phyloP scores from a whole-genome alignment of 2,888 invertebrate genomes.

The Cryptops parisi region DNA sequence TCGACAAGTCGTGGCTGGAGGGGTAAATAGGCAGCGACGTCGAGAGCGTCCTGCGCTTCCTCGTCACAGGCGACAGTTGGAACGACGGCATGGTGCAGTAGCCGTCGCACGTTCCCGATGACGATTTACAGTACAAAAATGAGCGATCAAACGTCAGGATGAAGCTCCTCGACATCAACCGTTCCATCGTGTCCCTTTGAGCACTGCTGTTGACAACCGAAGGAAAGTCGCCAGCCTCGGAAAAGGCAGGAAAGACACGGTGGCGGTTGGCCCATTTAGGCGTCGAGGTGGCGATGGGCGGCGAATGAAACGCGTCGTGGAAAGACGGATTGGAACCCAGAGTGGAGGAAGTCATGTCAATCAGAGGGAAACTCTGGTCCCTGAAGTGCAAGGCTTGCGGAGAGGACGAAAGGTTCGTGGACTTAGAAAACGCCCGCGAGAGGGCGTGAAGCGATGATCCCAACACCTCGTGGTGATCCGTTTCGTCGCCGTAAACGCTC shows the following conservation, averaged over 20 bases:
- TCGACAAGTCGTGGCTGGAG: slow-evolving; percentile 1
- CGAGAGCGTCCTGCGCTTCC: neutral
- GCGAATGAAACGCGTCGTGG: neutral
- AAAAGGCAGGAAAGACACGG: neutral
- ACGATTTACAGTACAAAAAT: neutral
- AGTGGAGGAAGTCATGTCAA: neutral
- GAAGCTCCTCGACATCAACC: slow-evolving; percentile 17
- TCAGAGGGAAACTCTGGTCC: neutral
- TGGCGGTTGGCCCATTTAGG: slow-evolving; percentile 6
- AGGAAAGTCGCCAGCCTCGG: neutral
- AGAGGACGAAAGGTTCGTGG: neutral
- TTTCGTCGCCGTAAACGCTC: neutral
- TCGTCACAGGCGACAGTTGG: neutral
- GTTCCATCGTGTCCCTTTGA: neutral
- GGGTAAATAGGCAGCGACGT: neutral
- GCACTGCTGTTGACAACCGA: neutral
- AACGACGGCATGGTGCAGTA: neutral
- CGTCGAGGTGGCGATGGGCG: slow-evolving; percentile 9
- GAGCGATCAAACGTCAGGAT: neutral
- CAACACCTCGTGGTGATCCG: neutral
- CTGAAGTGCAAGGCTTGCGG: neutral
- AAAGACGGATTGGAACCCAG: neutral
- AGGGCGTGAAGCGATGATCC: neutral
- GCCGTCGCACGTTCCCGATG: neutral
- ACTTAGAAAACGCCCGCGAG: neutral